phyloP scores from a whole-genome alignment of 1,140 invertebrate species.

The Cheumatopsyche charites region DNA sequence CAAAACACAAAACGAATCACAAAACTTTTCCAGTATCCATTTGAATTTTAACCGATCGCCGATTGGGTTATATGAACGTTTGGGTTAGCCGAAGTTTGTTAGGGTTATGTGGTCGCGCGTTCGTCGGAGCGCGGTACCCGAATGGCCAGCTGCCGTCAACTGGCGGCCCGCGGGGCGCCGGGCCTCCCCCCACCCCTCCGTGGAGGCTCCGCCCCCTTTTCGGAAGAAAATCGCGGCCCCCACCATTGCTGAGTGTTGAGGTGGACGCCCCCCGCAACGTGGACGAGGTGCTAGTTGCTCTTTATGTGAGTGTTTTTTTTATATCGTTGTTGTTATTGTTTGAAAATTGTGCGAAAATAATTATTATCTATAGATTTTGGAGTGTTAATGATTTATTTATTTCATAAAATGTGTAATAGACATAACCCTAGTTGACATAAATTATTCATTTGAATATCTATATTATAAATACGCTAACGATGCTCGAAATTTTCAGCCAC shows the following conservation, averaged over 20 bases:
- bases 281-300: background rate
- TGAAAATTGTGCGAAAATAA: no score
- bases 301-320: no score
- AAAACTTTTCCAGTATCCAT: no score
- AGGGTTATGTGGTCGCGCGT: conserved; percentile 19
- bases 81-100: background rate
- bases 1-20: background rate
- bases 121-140: conserved; percentile 9
- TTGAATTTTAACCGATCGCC: background rate
- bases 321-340: no score
- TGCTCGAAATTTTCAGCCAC: no score
- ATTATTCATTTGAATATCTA: no score
- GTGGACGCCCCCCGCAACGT: background rate
- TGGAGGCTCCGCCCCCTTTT: conserved; percentile 2
- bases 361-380: no score
- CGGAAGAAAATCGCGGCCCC: background rate
- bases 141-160: conserved; percentile 27
- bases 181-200: background rate
- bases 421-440: no score
- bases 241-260: background rate
- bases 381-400: no score
- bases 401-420: no score
- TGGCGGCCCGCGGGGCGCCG: background rate
- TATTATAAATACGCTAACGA: no score
- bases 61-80: background rate